Evolutionary conservation across 1,140 invertebrate genomes (phyloP).

Genomic region (Chrysoperla carnea): DNA sequence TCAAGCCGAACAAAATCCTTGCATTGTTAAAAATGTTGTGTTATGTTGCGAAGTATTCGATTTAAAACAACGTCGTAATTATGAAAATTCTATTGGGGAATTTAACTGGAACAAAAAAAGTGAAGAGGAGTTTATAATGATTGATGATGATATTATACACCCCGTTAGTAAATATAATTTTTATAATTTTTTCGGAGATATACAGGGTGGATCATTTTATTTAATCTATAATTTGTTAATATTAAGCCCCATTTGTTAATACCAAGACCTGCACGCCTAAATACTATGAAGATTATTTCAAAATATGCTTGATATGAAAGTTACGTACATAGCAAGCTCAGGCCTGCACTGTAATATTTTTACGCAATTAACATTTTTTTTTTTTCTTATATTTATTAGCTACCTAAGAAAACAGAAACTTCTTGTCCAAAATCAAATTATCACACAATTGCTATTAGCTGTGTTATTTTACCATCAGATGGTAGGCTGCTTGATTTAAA

Average conservation of each 20-base stretch:
- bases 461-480: no score
- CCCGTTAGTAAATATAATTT: constrained; percentile 5
- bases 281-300: constrained; percentile 3
- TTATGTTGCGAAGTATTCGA: constrained; percentile 8
- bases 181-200: neutral
- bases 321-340: neutral
- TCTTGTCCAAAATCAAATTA: neutral
- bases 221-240: no score
- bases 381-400: constrained; percentile 1
- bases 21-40: constrained; percentile 2
- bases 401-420: neutral
- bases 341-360: neutral
- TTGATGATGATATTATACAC: constrained; percentile 6
- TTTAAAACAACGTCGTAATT: constrained; percentile 6
- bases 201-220: constrained; percentile 4
- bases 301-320: constrained; percentile 2
- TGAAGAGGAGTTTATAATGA: constrained; percentile 10
- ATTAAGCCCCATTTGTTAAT: no score
- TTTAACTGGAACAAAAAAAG: constrained; percentile 5
- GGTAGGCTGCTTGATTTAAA: no score
- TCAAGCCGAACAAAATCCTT: constrained; percentile 3
- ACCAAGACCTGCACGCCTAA: no score
- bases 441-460: no score
- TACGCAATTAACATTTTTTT: constrained; percentile 2
- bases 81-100: constrained; percentile 4